A percentile compares a stretch with the other conserved stretches of the same genome.
Evolutionary conservation across 2,113 vertebrate species (phyloP).

Genomic region (Prietella phreatophila): DNA sequence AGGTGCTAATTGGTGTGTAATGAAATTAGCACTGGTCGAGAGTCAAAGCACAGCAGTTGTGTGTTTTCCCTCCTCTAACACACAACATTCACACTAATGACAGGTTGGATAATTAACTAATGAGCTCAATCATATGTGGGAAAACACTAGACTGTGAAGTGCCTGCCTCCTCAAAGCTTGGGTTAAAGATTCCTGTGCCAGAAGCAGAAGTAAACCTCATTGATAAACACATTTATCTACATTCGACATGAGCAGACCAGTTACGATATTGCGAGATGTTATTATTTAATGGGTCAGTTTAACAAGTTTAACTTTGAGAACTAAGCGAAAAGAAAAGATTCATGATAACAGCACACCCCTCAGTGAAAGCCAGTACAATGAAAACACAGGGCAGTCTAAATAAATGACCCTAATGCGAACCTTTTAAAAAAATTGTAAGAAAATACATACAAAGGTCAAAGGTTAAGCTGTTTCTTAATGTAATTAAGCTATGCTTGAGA

Average conservation of each 20-base stretch:
- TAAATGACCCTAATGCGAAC: conserved; percentile 16
- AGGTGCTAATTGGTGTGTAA: conserved; percentile 16
- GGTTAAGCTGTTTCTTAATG: conserved; percentile 35
- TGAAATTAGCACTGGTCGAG: background rate
- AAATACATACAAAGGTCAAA: conserved; percentile 15
- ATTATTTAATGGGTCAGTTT: background rate
- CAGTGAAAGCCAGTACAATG: conserved; percentile 19
- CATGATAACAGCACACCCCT: background rate
- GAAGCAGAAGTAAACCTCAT: background rate
- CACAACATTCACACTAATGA: conserved; percentile 2
- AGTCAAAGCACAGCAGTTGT: background rate
- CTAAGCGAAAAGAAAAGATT: background rate
- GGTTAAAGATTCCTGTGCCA: background rate
- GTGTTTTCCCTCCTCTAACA: conserved; percentile 4
- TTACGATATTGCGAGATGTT: background rate
- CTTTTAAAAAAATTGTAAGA: background rate
- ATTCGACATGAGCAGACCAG: background rate
- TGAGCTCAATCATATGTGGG: background rate
- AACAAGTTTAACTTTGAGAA: background rate
- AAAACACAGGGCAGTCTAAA: conserved; percentile 38
- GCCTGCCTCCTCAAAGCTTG: background rate
- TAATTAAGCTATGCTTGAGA: background rate
- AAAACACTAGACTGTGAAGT: background rate
- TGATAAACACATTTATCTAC: background rate
- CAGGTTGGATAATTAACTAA: conserved; percentile 13